Conservation (phyloP, 2,113 vertebrate species). For the Leuciscus idus region DNA sequence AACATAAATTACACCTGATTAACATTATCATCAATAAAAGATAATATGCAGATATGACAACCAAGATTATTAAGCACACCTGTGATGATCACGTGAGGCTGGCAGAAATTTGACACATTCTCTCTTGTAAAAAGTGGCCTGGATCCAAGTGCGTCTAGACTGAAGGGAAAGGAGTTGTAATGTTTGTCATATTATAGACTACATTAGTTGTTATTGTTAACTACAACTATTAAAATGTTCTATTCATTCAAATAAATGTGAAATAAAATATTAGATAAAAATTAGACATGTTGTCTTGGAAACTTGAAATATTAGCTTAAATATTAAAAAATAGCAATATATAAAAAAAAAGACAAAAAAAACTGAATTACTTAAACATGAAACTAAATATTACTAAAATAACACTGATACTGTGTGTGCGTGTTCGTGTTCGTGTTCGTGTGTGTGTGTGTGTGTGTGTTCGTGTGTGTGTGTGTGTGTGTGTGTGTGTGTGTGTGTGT, state of each 20-base stretch:
- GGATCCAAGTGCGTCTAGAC: slow-evolving; percentile 89
- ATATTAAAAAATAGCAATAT: no score
- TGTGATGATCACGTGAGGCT: slow-evolving; percentile 84
- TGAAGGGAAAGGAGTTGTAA: slow-evolving; percentile 66
- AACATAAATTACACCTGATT: not conserved
- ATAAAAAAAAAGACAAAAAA: not conserved
- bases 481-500: no score
- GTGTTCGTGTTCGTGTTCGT: no score
- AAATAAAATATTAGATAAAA: no score
- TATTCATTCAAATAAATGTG: not conserved
- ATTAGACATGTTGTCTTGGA: no score
- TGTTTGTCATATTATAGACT: not conserved
- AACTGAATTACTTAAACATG: not conserved
- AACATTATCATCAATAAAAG: not conserved
- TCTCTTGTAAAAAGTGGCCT: slow-evolving; percentile 88
- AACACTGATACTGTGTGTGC: no score
- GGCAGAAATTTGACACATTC: slow-evolving; percentile 90
- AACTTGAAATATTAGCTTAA: no score
- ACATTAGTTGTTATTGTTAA: not conserved
- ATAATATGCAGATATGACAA: not conserved
- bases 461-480: no score
- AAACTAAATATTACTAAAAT: no score
- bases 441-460: no score
- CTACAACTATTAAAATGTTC: not conserved
- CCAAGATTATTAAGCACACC: slow-evolving; percentile 68